These are phyloP conservation scores for Paragorgia papillata DNA, from an alignment of 92 coral and sea anemone species.

Conservation along the genomic window DNA sequence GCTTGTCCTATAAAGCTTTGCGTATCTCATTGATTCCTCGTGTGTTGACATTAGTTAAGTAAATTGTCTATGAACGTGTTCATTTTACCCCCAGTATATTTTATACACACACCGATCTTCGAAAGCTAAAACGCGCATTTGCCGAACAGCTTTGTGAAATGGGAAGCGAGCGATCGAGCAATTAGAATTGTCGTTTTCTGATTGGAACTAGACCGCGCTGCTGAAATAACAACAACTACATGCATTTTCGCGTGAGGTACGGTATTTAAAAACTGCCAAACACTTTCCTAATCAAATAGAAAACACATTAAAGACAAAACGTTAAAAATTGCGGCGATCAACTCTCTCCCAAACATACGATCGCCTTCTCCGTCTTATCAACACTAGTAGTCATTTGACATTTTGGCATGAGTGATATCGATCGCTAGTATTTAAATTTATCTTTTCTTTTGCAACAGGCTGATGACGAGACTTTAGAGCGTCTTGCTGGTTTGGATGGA, in stretches of 20 bases:
- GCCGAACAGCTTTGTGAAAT: not conserved
- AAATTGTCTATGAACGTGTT: constrained; percentile 17
- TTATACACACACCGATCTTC: constrained; percentile 1
- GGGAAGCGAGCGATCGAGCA: too few species aligned
- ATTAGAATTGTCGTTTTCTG: too few species aligned
- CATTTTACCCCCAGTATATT: not conserved
- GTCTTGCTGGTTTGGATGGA: constrained; percentile 94
- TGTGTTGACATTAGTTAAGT: constrained; percentile 41
- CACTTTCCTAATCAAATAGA: constrained; percentile 25
- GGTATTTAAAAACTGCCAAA: constrained; percentile 32
- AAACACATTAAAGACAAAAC: constrained; percentile 26
- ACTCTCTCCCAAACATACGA: too few species aligned
- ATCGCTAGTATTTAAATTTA: too few species aligned
- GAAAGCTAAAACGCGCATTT: not conserved
- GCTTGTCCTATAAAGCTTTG: not conserved
- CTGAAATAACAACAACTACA: not conserved
- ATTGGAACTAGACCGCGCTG: too few species aligned
- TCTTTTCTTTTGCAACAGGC: too few species aligned
- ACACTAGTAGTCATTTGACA: too few species aligned
- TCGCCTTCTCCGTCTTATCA: too few species aligned
- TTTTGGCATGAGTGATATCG: too few species aligned
- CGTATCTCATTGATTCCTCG: constrained; percentile 38
- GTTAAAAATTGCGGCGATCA: too few species aligned
- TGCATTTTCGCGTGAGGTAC: not conserved
- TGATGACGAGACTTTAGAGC: constrained; percentile 85